Conservation (phyloP, 2,888 invertebrate genomes). For the Autographa gamma region DNA sequence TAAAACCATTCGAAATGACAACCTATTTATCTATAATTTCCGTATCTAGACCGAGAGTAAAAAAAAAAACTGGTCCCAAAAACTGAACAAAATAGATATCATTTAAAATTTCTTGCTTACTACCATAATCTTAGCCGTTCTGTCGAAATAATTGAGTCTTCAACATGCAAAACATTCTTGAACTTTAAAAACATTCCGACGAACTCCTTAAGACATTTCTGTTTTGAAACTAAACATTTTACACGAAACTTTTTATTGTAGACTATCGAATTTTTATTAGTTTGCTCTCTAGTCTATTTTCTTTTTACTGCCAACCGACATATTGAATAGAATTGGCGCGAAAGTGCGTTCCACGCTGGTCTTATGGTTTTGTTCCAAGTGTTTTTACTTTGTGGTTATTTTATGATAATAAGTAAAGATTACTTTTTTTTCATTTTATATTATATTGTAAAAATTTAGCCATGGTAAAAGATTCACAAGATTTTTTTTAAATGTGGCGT, state of each 20-base stretch:
- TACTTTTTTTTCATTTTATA: too few relatives aligned
- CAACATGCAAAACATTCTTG: not conserved
- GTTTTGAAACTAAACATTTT: constrained; percentile 57
- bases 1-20: too few relatives aligned
- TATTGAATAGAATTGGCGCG: constrained; percentile 83
- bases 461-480: too few relatives aligned
- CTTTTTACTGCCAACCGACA: constrained; percentile 77
- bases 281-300: constrained; percentile 76
- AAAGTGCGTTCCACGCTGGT: constrained; percentile 62
- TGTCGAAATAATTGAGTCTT: not conserved
- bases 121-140: not conserved
- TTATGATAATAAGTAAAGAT: not conserved
- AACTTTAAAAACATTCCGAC: not conserved
- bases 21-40: too few relatives aligned
- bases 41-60: too few relatives aligned
- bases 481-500: too few relatives aligned
- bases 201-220: constrained; percentile 46
- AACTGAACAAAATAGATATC: too few relatives aligned
- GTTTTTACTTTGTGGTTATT: not conserved
- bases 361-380: constrained; percentile 38
- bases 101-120: not conserved
- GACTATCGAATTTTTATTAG: constrained; percentile 75
- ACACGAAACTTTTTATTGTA: constrained; percentile 67
- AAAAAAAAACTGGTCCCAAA: too few relatives aligned
- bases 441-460: too few relatives aligned